phyloP scores from a whole-genome alignment of 53 echinoderm and acorn worm genomes.

The Stichopus horrens region DNA sequence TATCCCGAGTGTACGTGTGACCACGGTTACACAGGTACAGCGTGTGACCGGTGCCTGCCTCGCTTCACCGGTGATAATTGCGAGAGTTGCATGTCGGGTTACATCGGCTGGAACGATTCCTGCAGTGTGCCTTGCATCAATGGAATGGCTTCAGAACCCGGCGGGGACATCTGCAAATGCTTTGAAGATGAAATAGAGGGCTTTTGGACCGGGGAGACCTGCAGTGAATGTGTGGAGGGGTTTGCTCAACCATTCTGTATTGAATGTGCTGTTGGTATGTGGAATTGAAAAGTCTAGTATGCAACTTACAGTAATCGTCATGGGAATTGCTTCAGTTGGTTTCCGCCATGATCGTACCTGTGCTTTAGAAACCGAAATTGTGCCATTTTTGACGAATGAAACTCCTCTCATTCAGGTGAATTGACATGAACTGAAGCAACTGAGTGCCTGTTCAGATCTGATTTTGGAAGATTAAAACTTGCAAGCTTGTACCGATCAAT shows the following conservation, averaged over 20 bases:
- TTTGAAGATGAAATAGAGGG: conserved; percentile 74
- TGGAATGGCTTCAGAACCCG: conserved; percentile 72
- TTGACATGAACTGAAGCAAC: too few species aligned
- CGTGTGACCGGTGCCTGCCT: conserved; percentile 72
- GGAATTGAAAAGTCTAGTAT: not conserved
- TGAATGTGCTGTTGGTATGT: conserved; percentile 65
- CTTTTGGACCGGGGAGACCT: conserved; percentile 81
- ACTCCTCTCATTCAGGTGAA: too few species aligned
- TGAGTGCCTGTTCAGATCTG: too few species aligned
- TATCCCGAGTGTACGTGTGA: conserved; percentile 71
- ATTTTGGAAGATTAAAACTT: too few species aligned
- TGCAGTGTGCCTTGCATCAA: conserved; percentile 71
- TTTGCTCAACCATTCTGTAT: conserved; percentile 73
- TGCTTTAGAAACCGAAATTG: too few species aligned
- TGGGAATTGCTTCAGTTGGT: too few species aligned
- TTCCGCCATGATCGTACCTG: too few species aligned
- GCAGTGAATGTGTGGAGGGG: conserved; percentile 74
- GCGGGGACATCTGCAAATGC: conserved; percentile 78
- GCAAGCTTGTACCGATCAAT: too few species aligned
- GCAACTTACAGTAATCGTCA: too few species aligned
- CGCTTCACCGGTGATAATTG: conserved; percentile 68
- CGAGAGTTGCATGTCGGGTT: conserved; percentile 62
- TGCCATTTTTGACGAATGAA: too few species aligned
- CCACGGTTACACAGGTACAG: conserved; percentile 75
- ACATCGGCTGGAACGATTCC: conserved; percentile 88